Conservation (phyloP, 2,113 vertebrate species). For the Ptychochromis oligacanthus region DNA sequence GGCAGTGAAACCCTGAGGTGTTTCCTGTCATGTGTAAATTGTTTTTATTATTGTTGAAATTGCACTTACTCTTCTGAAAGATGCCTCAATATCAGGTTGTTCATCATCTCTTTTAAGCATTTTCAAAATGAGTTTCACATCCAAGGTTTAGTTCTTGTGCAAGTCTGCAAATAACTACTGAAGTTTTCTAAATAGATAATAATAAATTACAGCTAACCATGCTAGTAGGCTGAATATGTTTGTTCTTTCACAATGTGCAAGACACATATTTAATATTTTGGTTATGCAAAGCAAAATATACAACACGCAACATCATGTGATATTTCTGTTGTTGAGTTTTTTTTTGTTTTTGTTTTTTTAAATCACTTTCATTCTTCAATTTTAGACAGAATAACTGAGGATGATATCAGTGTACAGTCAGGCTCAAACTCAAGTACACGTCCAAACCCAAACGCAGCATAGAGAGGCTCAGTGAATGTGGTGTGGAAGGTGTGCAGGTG, state of each 20-base stretch:
- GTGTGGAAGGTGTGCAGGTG: constrained; percentile 46
- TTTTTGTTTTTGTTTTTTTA: too few relatives aligned
- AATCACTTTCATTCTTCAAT: background rate
- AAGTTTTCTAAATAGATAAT: background rate
- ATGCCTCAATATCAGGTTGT: too few relatives aligned
- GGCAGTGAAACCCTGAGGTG: too few relatives aligned
- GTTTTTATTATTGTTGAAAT: too few relatives aligned
- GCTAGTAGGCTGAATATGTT: background rate
- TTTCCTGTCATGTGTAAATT: too few relatives aligned
- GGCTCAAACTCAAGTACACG: background rate
- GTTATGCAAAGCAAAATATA: too few relatives aligned
- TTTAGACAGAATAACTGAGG: background rate
- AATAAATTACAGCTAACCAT: background rate
- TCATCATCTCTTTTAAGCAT: too few relatives aligned
- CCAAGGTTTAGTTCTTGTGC: background rate
- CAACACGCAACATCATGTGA: too few relatives aligned
- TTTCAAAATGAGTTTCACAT: too few relatives aligned
- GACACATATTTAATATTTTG: background rate
- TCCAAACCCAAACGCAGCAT: constrained; percentile 40
- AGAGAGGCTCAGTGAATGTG: constrained; percentile 38
- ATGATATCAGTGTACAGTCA: background rate
- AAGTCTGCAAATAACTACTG: background rate
- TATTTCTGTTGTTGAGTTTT: too few relatives aligned
- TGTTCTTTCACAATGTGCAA: background rate
- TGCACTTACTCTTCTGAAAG: too few relatives aligned